Evolutionary conservation across 2,797 vertebrate genomes (phyloP).

Genomic region (Myotis planiceps): DNA sequence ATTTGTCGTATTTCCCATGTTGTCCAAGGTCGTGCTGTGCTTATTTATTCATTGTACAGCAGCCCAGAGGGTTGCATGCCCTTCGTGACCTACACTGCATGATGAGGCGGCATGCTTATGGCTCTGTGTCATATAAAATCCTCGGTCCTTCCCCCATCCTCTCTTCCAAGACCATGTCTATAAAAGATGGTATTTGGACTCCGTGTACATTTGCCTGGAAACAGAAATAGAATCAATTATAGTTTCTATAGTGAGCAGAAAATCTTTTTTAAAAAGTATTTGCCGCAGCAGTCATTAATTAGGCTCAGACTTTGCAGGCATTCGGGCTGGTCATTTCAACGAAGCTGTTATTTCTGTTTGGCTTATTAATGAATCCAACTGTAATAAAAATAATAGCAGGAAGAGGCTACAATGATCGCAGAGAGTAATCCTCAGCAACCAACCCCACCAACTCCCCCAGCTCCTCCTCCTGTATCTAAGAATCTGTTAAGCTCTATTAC

Average conservation of each 20-base stretch:
- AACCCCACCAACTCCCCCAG: neutral
- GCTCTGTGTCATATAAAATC: constrained; percentile 25
- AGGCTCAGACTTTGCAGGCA: constrained; percentile 12
- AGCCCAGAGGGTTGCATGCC: neutral
- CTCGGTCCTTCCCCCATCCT: neutral
- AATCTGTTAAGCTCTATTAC: neutral
- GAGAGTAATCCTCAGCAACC: neutral
- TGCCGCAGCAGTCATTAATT: constrained; percentile 47
- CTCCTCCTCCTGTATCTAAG: neutral
- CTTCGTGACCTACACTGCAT: neutral
- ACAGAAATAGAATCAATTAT: constrained; percentile 59
- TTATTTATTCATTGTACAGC: neutral
- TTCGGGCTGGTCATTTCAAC: neutral
- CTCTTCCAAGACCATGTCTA: neutral
- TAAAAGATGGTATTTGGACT: constrained; percentile 35
- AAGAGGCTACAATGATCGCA: neutral
- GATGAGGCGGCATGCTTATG: neutral
- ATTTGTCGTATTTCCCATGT: neutral
- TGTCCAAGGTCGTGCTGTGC: neutral
- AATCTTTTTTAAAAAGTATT: constrained; percentile 30
- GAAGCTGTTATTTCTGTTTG: constrained; percentile 3
- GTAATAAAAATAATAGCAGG: neutral
- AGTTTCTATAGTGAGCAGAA: constrained; percentile 6
- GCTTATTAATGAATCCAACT: constrained; percentile 15
- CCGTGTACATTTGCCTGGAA: constrained; percentile 14